phyloP scores from a whole-genome alignment of 1,140 invertebrate species.

The Atta cephalotes region DNA sequence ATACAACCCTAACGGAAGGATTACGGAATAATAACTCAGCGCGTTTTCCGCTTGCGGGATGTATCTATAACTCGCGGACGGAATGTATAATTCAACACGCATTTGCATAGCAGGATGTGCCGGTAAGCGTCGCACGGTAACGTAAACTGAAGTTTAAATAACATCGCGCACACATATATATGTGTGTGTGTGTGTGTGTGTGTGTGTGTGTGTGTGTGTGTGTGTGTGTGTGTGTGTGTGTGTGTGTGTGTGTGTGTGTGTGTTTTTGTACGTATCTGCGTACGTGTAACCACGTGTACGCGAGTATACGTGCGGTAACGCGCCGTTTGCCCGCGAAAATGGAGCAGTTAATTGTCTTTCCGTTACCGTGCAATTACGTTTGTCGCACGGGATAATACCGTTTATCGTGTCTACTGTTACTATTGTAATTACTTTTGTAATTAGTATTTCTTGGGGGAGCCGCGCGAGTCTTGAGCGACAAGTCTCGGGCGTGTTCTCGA shows the following conservation, averaged over 20 bases:
- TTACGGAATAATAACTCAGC: slow-evolving; percentile 64
- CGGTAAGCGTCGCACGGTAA: slow-evolving; percentile 40
- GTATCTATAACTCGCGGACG: slow-evolving; percentile 68
- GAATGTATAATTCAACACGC: slow-evolving; percentile 68
- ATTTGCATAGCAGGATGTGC: slow-evolving; percentile 65
- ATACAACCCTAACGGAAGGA: slow-evolving; percentile 47
- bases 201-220: not conserved
- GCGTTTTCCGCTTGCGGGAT: slow-evolving; percentile 41
- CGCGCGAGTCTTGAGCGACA: slow-evolving; percentile 31
- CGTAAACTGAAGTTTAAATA: slow-evolving; percentile 70
- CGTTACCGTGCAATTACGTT: slow-evolving; percentile 73
- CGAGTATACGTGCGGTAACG: slow-evolving; percentile 46
- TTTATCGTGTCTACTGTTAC: slow-evolving; percentile 43
- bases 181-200: too few species aligned
- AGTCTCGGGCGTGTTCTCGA: not conserved
- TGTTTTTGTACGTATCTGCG: not conserved
- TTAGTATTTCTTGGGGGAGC: slow-evolving; percentile 64
- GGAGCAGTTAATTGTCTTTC: slow-evolving; percentile 72
- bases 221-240: too few species aligned
- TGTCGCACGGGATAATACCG: slow-evolving; percentile 65
- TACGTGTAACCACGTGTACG: not conserved
- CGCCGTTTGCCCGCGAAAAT: slow-evolving; percentile 71
- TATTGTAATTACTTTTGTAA: slow-evolving; percentile 69
- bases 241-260: not conserved
- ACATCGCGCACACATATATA: slow-evolving; percentile 1